Base-by-base conservation (phyloP, 2,113 vertebrate genomes). In the Chionomys nivalis region DNA sequence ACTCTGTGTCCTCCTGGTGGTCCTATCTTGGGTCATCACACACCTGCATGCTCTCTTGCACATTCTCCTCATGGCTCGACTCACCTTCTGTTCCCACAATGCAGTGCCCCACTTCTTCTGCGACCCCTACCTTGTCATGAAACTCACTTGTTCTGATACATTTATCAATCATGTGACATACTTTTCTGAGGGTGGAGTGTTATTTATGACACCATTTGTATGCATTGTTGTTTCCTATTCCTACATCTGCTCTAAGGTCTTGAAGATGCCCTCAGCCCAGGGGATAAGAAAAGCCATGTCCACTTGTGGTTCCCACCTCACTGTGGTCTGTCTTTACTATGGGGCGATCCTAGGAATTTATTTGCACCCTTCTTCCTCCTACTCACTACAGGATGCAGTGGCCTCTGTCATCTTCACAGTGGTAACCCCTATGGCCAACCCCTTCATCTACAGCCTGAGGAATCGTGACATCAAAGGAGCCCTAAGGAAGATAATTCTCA, bases 41-140 rank as follows among this genome's bases (percentile, higher is more conserved):
- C 90, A 94, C 61, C 87, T 93, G n/a, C 97, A 98, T 39, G 93
- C 97, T 47, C 39, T 97, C 10, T 24, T 97, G 14, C 97, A 98
- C 47, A 95, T 95, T 36, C 87, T 97, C 26, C 89, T 97, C 61
- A 87, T 97, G 79, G 70, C 76, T 72, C 77, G 13, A 28, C 77
- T 97, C 5, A 85, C 55, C 4, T 98, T 97, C 68, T 97, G 96
- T 33, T 83, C 72, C 24, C 39, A 55, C 26, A 97, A 94, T 61
- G 47, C 3, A 0, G 81, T 98, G 36, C 90, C 33, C 19, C 94
- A 97, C 76, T 97, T 97, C 81, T 97, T 95, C 55, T 97, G 96
- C 85, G 97, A 97, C 9, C 95, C 90, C 1, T 91, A 96, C 19
- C 66, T 94, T 2, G 4, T 98, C 23, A 66, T 96, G 58, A 93